phyloP scores from a whole-genome alignment of 2,888 invertebrate species.

The Xanthorhoe spadicearia region DNA sequence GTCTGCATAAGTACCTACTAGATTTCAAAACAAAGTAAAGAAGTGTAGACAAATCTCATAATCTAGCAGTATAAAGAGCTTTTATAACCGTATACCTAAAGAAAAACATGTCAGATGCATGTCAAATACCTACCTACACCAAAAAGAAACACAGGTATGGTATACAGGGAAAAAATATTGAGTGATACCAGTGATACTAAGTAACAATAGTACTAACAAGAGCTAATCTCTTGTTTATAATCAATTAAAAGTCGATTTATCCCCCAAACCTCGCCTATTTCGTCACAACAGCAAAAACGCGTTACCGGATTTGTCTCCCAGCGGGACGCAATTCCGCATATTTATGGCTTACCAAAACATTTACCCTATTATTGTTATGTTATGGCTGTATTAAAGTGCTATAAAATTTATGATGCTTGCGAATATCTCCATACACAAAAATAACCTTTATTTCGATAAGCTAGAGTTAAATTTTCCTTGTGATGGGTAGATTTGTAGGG shows the following conservation, averaged over 20 bases:
- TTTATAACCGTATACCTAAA: too few species aligned
- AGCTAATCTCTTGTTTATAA: slow-evolving; percentile 15
- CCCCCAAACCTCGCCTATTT: slow-evolving; percentile 44
- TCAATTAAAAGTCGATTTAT: slow-evolving; percentile 42
- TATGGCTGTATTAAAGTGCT: slow-evolving; percentile 83
- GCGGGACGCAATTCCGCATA: slow-evolving; percentile 73
- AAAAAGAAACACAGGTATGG: too few species aligned
- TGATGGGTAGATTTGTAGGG: slow-evolving; percentile 51
- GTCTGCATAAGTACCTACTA: too few species aligned
- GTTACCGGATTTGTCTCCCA: slow-evolving; percentile 71
- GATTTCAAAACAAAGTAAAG: too few species aligned
- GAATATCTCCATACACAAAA: slow-evolving; percentile 48
- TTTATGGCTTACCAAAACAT: slow-evolving; percentile 85
- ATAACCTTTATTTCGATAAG: slow-evolving; percentile 25
- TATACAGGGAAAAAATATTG: too few species aligned
- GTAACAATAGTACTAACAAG: background rate
- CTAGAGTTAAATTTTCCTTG: slow-evolving; percentile 48
- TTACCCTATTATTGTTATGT: slow-evolving; percentile 83
- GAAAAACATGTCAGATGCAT: too few species aligned
- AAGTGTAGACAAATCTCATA: too few species aligned
- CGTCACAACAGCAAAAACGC: slow-evolving; percentile 51
- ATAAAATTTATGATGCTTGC: slow-evolving; percentile 83
- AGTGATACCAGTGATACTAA: too few species aligned
- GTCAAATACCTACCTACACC: too few species aligned
- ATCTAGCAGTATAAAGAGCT: too few species aligned